These are phyloP conservation scores for Germaria angustata DNA, from an alignment of 2,888 invertebrate species.

Conservation along the genomic window DNA sequence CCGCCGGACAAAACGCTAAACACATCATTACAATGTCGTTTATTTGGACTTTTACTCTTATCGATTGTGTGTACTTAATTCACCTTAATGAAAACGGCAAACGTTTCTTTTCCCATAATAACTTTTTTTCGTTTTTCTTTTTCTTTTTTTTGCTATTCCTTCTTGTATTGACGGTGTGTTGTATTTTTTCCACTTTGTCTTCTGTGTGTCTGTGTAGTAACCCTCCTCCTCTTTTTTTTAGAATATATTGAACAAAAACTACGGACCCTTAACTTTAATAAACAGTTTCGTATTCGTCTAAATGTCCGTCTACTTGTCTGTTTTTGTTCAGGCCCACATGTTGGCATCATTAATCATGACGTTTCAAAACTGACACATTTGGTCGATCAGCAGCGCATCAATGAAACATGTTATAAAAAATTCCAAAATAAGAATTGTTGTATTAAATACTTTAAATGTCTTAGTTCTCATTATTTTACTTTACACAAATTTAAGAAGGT, in stretches of 20 bases:
- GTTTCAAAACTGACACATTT: slow-evolving; percentile 77
- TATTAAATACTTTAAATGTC: slow-evolving; percentile 42
- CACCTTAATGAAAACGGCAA: slow-evolving; percentile 74
- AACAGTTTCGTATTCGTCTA: slow-evolving; percentile 45
- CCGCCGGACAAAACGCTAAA: slow-evolving; percentile 34
- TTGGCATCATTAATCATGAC: slow-evolving; percentile 79
- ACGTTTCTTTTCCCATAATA: slow-evolving; percentile 56
- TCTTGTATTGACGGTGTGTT: slow-evolving; percentile 30
- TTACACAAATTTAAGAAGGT: neutral
- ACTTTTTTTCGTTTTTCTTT: neutral
- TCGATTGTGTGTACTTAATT: slow-evolving; percentile 73
- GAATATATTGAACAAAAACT: slow-evolving; percentile 8
- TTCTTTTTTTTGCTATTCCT: slow-evolving; percentile 26
- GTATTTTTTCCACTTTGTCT: slow-evolving; percentile 50
- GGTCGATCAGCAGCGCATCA: slow-evolving; percentile 75
- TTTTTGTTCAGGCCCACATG: slow-evolving; percentile 75
- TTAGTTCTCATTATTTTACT: slow-evolving; percentile 19
- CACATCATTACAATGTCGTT: slow-evolving; percentile 53
- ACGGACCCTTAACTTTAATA: slow-evolving; percentile 58
- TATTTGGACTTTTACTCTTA: slow-evolving; percentile 58
- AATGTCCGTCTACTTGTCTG: slow-evolving; percentile 19
- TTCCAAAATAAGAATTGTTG: neutral
- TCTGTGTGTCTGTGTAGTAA: slow-evolving; percentile 62
- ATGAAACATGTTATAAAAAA: slow-evolving; percentile 72
- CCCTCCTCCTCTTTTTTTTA: slow-evolving; percentile 35